Base-by-base conservation (phyloP, 1,140 invertebrate species). In the Meloidogyne chitwoodi region DNA sequence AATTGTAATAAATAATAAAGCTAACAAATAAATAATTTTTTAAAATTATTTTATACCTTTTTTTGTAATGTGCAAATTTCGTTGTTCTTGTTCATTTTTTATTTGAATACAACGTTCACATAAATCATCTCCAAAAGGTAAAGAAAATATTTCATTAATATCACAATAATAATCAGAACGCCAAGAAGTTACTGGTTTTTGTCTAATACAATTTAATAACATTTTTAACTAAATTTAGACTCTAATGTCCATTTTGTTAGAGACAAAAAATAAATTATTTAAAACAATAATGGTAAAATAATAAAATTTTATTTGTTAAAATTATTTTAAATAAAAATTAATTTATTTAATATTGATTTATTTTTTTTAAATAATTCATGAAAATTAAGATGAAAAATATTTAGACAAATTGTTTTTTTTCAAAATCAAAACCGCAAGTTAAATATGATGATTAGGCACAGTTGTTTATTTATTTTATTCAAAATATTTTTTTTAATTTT, bases 91-190 rank as follows among this genome's bases (percentile, higher is more conserved):
- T 31, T 64, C 70, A 10, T 19, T 16, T 38, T 29, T 64, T 12
- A 73, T 62, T 73, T 56, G 61, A 31, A 70, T 29, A 62, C 70
- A 73, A 16, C 34, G 11, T 73, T 73, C 70, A 64, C 70, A 73
- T 14, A 64, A 34, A 61, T 73, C 41, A 24, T 73, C 70, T n/a
- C 70, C 29, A 61, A 73, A 73, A 14, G 70, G 70, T 26, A 73
- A 31, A 41, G 70, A 73, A 56, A 73, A 64, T 38, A 73, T 29
- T 61, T 73, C 70, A n/a, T 56, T 56, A 56, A 56, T 56, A 56
- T 56, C 48, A 56, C 48, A 56, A 14, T 22, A 56, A 22, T 61
- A 63, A 64, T 34, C 38, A n/a, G 56, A 64, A 19, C 70, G 14
- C 41, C 61, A 61, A 19, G 68, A 26, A 62, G 34, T 34, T 38